Conservation (phyloP, 2,113 vertebrate genomes). For the Sprattus sprattus region DNA sequence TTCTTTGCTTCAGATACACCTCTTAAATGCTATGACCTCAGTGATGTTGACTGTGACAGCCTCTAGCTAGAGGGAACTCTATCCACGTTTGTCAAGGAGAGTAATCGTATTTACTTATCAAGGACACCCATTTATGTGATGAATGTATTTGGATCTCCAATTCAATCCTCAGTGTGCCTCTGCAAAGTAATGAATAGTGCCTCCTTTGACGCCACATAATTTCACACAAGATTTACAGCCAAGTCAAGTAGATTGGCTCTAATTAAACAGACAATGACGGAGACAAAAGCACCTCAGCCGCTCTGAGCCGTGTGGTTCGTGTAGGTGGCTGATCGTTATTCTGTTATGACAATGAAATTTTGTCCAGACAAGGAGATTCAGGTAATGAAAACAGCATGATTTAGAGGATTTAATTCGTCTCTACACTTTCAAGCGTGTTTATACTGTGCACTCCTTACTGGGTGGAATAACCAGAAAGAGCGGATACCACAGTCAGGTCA, state of each 20-base stretch:
- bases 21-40: not conserved
- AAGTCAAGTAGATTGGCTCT: not conserved
- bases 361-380: not conserved
- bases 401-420: not conserved
- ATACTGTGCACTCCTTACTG: not conserved
- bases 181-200: not conserved
- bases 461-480: not conserved
- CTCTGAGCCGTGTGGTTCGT: not conserved
- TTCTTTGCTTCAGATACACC: not conserved
- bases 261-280: not conserved
- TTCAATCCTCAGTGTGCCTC: not conserved
- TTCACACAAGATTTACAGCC: not conserved
- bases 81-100: not conserved
- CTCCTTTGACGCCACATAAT: not conserved
- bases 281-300: not conserved
- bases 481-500: not conserved
- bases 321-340: not conserved
- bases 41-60: not conserved
- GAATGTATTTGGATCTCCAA: not conserved
- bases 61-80: not conserved
- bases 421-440: not conserved
- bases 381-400: not conserved
- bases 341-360: not conserved
- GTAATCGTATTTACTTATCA: constrained; percentile 1
- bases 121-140: constrained; percentile 9